Percentiles rank a stretch among this genome's conserved stretches.
phyloP scores from a whole-genome alignment of 2,113 vertebrate genomes.

The Hiodon alosoides region DNA sequence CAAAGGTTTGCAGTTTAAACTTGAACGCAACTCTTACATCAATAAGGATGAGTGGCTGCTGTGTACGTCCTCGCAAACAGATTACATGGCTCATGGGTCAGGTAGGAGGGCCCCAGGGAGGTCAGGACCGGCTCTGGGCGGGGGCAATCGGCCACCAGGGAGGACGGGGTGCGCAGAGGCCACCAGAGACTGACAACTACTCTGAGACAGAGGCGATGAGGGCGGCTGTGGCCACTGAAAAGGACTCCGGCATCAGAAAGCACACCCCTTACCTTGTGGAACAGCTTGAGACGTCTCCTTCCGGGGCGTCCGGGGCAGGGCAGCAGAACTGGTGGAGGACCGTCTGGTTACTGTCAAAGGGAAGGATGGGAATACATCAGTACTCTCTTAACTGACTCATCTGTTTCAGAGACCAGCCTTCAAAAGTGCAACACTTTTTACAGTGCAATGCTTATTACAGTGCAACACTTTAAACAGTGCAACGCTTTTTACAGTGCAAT shows the following conservation, averaged over 20 bases:
- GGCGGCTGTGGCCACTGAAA: slow-evolving; percentile 12
- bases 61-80: too few species aligned
- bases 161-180: neutral
- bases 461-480: neutral
- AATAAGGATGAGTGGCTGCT: neutral
- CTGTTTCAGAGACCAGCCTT: too few species aligned
- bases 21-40: neutral
- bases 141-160: too few species aligned
- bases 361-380: slow-evolving; percentile 16
- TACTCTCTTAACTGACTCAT: neutral
- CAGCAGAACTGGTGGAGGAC: slow-evolving; percentile 98
- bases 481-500: neutral
- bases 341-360: slow-evolving; percentile 78
- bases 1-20: neutral
- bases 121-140: neutral
- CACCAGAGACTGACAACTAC: slow-evolving; percentile 28
- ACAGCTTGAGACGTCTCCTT: slow-evolving; percentile 56
- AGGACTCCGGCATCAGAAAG: slow-evolving; percentile 1
- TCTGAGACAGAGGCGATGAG: slow-evolving; percentile 18
- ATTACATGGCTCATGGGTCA: neutral
- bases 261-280: slow-evolving; percentile 52
- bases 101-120: neutral
- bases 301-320: slow-evolving; percentile 87
- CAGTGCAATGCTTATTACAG: neutral
- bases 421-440: neutral